Evolutionary conservation across 2,888 invertebrate genomes (phyloP).

Genomic region (Melanargia galathea): DNA sequence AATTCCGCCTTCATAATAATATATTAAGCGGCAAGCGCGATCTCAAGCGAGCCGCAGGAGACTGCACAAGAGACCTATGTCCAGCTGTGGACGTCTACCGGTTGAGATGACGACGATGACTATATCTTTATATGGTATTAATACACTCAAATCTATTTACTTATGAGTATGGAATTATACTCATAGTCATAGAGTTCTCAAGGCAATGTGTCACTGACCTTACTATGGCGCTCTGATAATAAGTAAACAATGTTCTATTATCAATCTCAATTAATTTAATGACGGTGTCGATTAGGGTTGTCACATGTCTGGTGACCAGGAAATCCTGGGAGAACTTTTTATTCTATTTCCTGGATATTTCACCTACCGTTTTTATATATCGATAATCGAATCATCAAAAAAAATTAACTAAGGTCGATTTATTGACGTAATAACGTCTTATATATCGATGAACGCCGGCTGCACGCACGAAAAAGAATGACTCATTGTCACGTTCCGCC

Average conservation of each 20-base stretch:
- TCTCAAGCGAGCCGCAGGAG: no score
- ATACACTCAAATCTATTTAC: slow-evolving; percentile 22
- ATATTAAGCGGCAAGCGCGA: no score
- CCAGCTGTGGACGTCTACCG: no score
- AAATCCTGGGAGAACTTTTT: background rate
- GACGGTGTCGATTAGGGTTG: slow-evolving; percentile 14
- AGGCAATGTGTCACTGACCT: slow-evolving; percentile 47
- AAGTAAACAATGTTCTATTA: slow-evolving; percentile 45
- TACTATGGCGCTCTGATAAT: slow-evolving; percentile 41
- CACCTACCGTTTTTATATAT: background rate
- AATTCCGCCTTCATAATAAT: no score
- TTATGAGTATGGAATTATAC: slow-evolving; percentile 8
- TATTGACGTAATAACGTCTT: no score
- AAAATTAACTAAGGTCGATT: no score
- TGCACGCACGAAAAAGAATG: no score
- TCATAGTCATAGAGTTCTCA: slow-evolving; percentile 45
- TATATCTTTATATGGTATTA: slow-evolving; percentile 32
- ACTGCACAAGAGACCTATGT: no score
- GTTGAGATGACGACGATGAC: no score
- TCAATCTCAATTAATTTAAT: slow-evolving; percentile 42
- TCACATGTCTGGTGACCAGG: slow-evolving; percentile 5
- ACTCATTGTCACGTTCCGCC: no score
- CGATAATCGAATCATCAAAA: no score
- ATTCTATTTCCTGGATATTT: background rate
- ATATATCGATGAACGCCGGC: no score